Evolutionary conservation across 2,888 invertebrate species (phyloP), one percentile per base, ranked within the genome.

Genomic region (Gastrophysa polygoni): DNA sequence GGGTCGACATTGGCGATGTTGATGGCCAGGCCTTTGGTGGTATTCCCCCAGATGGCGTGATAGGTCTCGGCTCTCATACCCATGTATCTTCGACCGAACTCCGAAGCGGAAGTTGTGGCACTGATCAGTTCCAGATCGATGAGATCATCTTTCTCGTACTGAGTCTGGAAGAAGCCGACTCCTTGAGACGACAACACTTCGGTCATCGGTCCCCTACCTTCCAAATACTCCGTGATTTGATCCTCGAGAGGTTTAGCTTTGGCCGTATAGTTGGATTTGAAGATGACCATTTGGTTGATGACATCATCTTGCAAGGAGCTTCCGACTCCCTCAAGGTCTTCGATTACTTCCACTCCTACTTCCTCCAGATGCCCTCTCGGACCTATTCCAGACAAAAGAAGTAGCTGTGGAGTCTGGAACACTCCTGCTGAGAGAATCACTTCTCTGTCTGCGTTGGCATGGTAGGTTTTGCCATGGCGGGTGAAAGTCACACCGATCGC

Each of bases 301-400:
- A 90, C 83, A 77, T 92, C 92, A 77, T 92, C 92, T 76, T 91
- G 91, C 0, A 92, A 83, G 77, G 91, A 91, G 72, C 86, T 85
- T 1, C 93, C 93, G 0, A 93, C 92, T 1, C 7, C 24, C 0
- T 87, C 88, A 1, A 91, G 82, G 74, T 92, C 85, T 67, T 86
- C 83, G 48, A 91, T 74, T 1, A 88, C 84, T 0, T 83, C 76
- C 51, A 92, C 89, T 1, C 84, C 84, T 7, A 88, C 73, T 24
- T 86, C 81, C 5, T 77, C 71, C 3, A 91, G 80, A 73, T 91
- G 87, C 0, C 85, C 81, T 16, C 77, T 80, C 0, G 91, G 91
- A 0, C 91, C 91, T 28, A 93, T 82, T 10, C 94, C 94, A 0
- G 93, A 93, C 11, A 94, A 78, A 90, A 93, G 89, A 49, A 95